Percentiles rank a stretch among this genome's conserved stretches.
Conservation (phyloP, 2,888 invertebrate genomes). For the Thalpophila matura region DNA sequence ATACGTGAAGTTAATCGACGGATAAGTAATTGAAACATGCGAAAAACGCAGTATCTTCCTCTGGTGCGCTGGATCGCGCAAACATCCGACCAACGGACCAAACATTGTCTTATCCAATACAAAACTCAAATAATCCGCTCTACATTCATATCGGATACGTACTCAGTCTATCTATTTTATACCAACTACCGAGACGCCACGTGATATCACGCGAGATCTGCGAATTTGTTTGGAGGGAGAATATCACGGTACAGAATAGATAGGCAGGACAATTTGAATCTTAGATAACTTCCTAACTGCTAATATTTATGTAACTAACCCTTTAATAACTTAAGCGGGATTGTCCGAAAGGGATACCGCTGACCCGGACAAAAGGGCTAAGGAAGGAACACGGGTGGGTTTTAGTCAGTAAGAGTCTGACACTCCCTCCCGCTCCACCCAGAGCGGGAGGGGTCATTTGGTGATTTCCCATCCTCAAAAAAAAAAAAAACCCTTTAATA, state of each 20-base stretch:
- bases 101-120: conserved; percentile 50
- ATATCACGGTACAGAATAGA: too few species aligned
- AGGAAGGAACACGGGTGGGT: too few species aligned
- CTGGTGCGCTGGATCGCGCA: conserved; percentile 72
- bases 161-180: neutral
- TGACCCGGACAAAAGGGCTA: too few species aligned
- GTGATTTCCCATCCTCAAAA: too few species aligned
- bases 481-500: conserved; percentile 25
- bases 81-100: conserved; percentile 80
- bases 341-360: too few species aligned
- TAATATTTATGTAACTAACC: neutral
- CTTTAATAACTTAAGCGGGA: conserved; percentile 25
- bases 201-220: too few species aligned
- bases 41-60: conserved; percentile 78
- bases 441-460: too few species aligned
- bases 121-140: conserved; percentile 49
- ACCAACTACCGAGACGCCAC: too few species aligned
- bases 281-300: neutral
- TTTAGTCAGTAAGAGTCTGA: too few species aligned
- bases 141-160: conserved; percentile 28
- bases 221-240: too few species aligned
- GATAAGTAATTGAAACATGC: conserved; percentile 68
- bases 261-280: conserved; percentile 4
- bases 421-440: too few species aligned
- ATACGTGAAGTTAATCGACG: conserved; percentile 49